Evolutionary conservation across 2,797 vertebrate genomes (phyloP), one percentile per base, ranked within the genome.

Genomic region (Graptemys geographica): DNA sequence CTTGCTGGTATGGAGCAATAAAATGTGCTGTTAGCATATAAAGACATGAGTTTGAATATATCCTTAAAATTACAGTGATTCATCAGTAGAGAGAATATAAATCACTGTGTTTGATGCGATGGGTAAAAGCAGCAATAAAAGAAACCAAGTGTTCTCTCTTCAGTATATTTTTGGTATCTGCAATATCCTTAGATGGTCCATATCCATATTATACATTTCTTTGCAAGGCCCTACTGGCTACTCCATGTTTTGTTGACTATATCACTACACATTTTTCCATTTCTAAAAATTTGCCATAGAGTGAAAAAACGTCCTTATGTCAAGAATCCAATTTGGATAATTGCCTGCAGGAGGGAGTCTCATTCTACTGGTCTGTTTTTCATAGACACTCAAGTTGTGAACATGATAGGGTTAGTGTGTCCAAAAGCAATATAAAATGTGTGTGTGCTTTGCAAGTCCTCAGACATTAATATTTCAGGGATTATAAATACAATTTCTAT

Each of bases 51-150:
- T 89, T 41, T 62, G 59, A 78, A 23, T 41, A 47, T 33, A 37
- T 55, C 28, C 10, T n/a, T 84, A 25, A 82, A 90, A 69, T 83
- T 81, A 4, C 37, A 28, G 18, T 53, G 31, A 52, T 81, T 76
- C 81, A 87, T 78, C 56, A 84, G 7, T 6, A 80, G 11, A 19
- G 72, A 89, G 79, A 47, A 47, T 8, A 74, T 31, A 49, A 88
- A 55, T 78, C 31, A 82, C 0, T 82, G 53, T 87, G 4, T 92
- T 59, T 84, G 52, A 44, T 9, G 49, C 21, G 86, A 83, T 33
- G 33, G 27, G 23, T 90, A 79, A 90, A 93, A 81, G n/a, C 19
- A 79, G 33, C 49, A 88, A 87, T 49, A 37, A 85, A 94, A 91
- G 8, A 3, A 83, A 33, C 4, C 3, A 69, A 95, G 11, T 51